Conservation (phyloP, 2,888 invertebrate genomes). For the Acanthoscelides obtectus region DNA sequence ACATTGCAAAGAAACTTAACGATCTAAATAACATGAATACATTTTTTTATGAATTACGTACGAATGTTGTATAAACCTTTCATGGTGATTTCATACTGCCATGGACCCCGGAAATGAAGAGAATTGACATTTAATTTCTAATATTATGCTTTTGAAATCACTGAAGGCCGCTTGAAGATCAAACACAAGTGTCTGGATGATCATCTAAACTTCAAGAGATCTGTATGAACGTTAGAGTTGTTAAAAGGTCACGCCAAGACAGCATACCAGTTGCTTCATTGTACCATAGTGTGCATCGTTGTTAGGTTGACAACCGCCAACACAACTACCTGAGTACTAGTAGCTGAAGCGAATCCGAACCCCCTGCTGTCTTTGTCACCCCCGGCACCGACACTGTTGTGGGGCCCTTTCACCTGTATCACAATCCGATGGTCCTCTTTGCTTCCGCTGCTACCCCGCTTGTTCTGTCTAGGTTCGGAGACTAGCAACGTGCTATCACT, state of each 20-base stretch:
- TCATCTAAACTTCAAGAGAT: too few species aligned
- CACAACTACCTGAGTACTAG: background rate
- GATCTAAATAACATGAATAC: too few species aligned
- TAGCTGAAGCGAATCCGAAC: background rate
- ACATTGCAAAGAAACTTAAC: too few species aligned
- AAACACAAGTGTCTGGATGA: too few species aligned
- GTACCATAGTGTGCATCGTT: background rate
- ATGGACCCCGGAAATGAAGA: too few species aligned
- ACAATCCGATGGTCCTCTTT: slow-evolving; percentile 76
- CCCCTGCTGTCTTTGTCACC: slow-evolving; percentile 4
- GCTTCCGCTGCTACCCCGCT: slow-evolving; percentile 46
- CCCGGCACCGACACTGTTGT: slow-evolving; percentile 44
- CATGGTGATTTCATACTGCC: too few species aligned
- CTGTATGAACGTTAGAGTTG: background rate
- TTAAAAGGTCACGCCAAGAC: background rate
- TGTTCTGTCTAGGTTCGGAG: slow-evolving; percentile 64
- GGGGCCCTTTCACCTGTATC: slow-evolving; percentile 70
- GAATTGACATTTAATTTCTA: too few species aligned
- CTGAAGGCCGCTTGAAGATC: too few species aligned
- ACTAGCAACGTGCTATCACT: slow-evolving; percentile 84
- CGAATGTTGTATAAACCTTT: too few species aligned
- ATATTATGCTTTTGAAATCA: too few species aligned
- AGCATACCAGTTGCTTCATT: background rate
- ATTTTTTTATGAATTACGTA: too few species aligned
- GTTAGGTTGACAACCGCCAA: background rate